A percentile compares a stretch with the other conserved stretches of the same genome.
These are phyloP conservation scores for Alitta virens DNA, from an alignment of 2,888 invertebrate species.

Conservation along the genomic window DNA sequence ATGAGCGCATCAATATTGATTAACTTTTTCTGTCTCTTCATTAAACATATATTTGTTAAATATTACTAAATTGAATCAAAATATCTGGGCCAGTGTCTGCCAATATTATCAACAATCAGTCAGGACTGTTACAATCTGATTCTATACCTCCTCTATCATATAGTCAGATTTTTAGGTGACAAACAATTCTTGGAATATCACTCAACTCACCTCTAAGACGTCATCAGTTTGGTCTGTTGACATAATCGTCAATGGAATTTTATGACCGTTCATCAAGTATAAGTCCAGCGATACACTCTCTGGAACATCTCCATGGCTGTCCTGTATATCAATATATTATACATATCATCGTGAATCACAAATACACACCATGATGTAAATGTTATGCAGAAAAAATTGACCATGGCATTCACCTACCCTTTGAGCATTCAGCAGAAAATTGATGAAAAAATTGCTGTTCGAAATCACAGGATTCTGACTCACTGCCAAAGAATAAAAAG, in stretches of 20 bases:
- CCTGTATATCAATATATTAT: slow-evolving; percentile 54
- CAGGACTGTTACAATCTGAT: no score
- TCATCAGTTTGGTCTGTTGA: slow-evolving; percentile 82
- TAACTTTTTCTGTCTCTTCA: no score
- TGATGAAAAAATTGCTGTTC: slow-evolving; percentile 76
- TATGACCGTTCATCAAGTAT: slow-evolving; percentile 81
- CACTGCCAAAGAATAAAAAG: slow-evolving; percentile 61
- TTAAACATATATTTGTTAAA: no score
- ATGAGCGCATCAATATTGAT: no score
- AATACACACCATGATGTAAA: no score
- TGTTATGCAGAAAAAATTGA: no score
- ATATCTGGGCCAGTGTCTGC: no score
- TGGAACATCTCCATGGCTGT: slow-evolving; percentile 63
- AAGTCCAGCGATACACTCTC: slow-evolving; percentile 75
- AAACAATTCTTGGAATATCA: no score
- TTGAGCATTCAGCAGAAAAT: slow-evolving; percentile 87
- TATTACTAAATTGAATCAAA: no score
- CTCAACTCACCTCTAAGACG: slow-evolving; percentile 67
- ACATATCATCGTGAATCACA: background rate
- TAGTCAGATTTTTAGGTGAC: no score
- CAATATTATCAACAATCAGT: no score
- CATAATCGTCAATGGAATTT: slow-evolving; percentile 75
- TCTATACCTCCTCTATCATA: no score
- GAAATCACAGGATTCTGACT: slow-evolving; percentile 83
- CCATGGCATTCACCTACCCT: slow-evolving; percentile 58